Evolutionary conservation across 2,888 invertebrate species (phyloP), one percentile per base, ranked within the genome.

Genomic region (Coenonympha glycerion): DNA sequence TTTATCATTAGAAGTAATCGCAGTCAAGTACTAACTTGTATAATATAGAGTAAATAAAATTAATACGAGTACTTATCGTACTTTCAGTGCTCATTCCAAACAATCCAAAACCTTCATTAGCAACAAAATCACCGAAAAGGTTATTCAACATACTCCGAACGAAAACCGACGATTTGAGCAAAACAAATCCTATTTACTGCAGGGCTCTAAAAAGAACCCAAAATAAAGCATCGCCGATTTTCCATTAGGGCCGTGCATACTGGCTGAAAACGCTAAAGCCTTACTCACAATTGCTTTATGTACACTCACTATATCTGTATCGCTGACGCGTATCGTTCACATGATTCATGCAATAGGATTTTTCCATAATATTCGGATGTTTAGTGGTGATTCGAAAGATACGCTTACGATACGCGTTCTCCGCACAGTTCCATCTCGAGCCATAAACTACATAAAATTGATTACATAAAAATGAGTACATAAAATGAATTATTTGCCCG

Each of bases 221-320:
- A 55, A 50, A 61, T 59, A 61, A 62, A 59, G 51, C 65, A 65
- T 70, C 64, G 68, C 68, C 70, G 76, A 80, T 80, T 81, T 79
- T 75, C 71, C 71, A 70, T 76, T 76, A 64, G 55, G 62, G 61
- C 68, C 8, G 11, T 65, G 70, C 71, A 73, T 69, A 64, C 65
- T 64, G 66, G 64, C 65, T 64, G 66, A 67, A 79, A 79, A 78
- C 78, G 67, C n/a, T n/a, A n/a, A n/a, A n/a, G n/a, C n/a, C n/a
- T n/a, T n/a, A n/a, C n/a, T n/a, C n/a, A n/a, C n/a, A n/a, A n/a
- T n/a, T n/a, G n/a, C n/a, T n/a, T n/a, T n/a, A n/a, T n/a, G n/a
- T n/a, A n/a, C n/a, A n/a, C n/a, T n/a, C n/a, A n/a, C n/a, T n/a
- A n/a, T n/a, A n/a, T n/a, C n/a, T n/a, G n/a, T n/a, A n/a, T n/a